Evolutionary conservation across 2,113 vertebrate species (phyloP).

Genomic region (Ahaetulla prasina): DNA sequence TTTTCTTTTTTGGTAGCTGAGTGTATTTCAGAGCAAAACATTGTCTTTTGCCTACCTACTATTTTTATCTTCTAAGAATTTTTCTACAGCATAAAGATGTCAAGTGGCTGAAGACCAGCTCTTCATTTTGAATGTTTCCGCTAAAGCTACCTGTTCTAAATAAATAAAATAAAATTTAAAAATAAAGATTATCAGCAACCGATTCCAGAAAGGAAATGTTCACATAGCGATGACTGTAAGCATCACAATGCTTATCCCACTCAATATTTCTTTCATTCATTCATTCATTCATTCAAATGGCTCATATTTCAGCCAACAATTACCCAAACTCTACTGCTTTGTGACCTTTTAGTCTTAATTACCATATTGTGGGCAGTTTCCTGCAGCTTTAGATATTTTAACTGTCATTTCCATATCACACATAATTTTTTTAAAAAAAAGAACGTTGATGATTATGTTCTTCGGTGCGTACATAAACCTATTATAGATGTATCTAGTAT

Average conservation of each 20-base stretch:
- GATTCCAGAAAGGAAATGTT: background rate
- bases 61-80: background rate
- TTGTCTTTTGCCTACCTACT: background rate
- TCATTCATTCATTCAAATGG: background rate
- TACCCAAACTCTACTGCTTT: background rate
- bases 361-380: background rate
- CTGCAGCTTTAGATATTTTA: background rate
- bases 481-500: background rate
- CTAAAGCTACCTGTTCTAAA: background rate
- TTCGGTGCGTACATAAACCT: background rate
- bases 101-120: background rate
- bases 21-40: background rate
- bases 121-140: background rate
- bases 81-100: background rate
- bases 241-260: background rate
- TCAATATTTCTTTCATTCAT: background rate
- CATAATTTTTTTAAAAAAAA: background rate
- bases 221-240: background rate
- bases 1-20: background rate
- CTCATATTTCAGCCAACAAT: background rate
- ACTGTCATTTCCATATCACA: background rate
- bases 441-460: background rate
- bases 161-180: background rate
- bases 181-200: background rate
- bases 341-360: background rate